These are phyloP conservation scores for Drosophila paracracens DNA, from an alignment of 2,888 invertebrate species.

Conservation along the genomic window DNA sequence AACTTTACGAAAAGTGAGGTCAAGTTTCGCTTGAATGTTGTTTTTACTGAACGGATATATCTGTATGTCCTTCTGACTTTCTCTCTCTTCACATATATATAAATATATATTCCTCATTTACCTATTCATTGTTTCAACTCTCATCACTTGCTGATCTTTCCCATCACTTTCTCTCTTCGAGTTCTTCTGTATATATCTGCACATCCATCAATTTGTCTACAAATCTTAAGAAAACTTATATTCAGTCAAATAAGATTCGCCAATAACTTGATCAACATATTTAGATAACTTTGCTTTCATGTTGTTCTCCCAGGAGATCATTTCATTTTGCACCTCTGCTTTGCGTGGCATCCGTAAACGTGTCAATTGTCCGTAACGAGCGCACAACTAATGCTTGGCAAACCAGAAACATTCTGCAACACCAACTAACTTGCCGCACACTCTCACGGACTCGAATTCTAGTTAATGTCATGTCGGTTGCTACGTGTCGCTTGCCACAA, in stretches of 20 bases:
- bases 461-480: slow-evolving; percentile 55
- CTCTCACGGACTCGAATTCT: slow-evolving; percentile 31
- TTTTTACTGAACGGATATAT: not conserved
- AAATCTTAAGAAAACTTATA: not conserved
- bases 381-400: slow-evolving; percentile 17
- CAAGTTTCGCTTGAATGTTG: not conserved
- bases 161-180: not conserved
- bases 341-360: slow-evolving; percentile 25
- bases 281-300: not conserved
- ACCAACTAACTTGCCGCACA: slow-evolving; percentile 14
- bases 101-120: not conserved
- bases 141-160: too few relatives aligned
- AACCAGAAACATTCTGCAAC: slow-evolving; percentile 12
- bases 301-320: not conserved
- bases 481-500: slow-evolving; percentile 55
- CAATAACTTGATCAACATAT: not conserved
- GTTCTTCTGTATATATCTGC: not conserved
- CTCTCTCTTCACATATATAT: not conserved
- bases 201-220: not conserved
- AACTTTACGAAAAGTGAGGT: not conserved
- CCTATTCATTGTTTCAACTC: not conserved
- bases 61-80: not conserved
- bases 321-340: not conserved
- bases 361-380: slow-evolving; percentile 10
- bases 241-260: not conserved